Evolutionary conservation across 2,797 vertebrate genomes (phyloP).

Genomic region (Argyrosomus regius): DNA sequence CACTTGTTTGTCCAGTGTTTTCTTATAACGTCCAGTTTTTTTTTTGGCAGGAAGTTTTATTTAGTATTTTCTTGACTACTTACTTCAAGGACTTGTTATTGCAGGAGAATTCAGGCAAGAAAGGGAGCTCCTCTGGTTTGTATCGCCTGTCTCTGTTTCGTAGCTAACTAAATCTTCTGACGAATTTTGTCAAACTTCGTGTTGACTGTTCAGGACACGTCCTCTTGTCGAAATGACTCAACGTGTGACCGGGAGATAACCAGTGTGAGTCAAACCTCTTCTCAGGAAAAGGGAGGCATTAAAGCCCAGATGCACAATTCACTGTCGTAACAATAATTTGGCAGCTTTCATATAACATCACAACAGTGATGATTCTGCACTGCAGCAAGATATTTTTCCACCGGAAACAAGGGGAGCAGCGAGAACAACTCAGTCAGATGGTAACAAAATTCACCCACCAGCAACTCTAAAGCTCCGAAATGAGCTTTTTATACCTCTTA

Average conservation of each 20-base stretch:
- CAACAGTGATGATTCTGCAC: too few relatives aligned
- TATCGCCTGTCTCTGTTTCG: background rate
- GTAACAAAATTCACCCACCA: background rate
- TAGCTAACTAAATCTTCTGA: background rate
- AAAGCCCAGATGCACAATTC: background rate
- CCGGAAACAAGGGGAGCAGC: background rate
- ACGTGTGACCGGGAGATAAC: constrained; percentile 12
- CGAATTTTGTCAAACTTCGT: background rate
- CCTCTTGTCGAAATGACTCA: background rate
- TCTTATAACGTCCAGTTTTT: background rate
- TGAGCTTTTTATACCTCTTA: background rate
- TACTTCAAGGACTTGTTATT: background rate
- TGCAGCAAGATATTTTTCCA: background rate
- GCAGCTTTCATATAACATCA: too few relatives aligned
- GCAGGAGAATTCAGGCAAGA: background rate
- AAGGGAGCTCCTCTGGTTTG: background rate
- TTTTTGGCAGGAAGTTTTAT: background rate
- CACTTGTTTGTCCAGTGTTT: constrained; percentile 1
- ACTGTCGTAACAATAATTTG: too few relatives aligned
- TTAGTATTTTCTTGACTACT: background rate
- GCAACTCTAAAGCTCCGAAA: background rate
- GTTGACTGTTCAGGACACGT: background rate
- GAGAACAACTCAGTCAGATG: background rate
- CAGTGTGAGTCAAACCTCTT: background rate
- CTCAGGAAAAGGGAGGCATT: background rate